These are phyloP conservation scores for Oopsacas minuta DNA, from an alignment of 37 sponge, comb jelly and placozoan genomes.

Conservation along the genomic window DNA sequence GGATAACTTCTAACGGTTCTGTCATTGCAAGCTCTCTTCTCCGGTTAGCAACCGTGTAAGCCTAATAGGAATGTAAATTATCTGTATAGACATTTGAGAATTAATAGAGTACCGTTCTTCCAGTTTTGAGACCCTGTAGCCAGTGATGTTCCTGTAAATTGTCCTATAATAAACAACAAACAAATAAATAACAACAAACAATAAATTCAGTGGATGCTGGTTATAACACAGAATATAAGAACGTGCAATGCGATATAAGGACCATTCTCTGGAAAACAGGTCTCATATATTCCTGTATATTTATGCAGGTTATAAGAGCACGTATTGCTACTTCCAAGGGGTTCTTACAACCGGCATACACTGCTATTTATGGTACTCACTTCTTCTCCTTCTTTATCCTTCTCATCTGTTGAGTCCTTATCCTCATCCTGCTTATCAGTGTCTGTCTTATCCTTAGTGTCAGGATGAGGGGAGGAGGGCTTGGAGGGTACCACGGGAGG, in stretches of 20 bases:
- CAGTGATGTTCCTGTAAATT: neutral
- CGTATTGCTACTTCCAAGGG: no score
- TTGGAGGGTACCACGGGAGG: neutral
- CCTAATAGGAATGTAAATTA: neutral
- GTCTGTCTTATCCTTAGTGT: no score
- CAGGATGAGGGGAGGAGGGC: neutral
- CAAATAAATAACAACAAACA: neutral
- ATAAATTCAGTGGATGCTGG: neutral
- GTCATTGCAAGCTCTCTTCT: neutral
- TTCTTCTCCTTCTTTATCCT: neutral
- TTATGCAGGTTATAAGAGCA: no score
- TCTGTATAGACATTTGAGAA: neutral
- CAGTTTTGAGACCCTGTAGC: neutral
- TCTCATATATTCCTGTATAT: no score
- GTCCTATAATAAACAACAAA: neutral
- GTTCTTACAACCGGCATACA: no score
- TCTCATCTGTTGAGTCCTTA: neutral
- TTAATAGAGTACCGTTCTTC: neutral
- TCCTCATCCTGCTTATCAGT: neutral
- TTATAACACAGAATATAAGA: neutral
- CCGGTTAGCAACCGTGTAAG: slow-evolving; percentile 14
- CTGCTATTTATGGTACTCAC: no score
- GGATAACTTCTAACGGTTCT: neutral
- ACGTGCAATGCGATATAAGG: no score
- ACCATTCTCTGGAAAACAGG: no score